Evolutionary conservation across 2,797 vertebrate species (phyloP).

Genomic region (Arnoldichthys spilopterus): DNA sequence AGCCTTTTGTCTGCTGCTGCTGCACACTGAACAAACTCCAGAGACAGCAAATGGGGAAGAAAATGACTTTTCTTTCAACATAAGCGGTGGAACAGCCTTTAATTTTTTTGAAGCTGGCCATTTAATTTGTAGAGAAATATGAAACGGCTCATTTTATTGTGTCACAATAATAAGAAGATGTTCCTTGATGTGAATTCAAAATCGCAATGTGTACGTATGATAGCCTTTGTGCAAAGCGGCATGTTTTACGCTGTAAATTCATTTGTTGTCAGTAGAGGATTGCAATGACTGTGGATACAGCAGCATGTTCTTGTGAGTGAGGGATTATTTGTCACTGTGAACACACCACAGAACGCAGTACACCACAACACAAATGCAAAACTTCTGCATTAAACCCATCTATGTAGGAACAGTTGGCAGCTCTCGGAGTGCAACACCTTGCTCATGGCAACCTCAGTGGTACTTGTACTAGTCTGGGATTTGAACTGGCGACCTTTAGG

Average conservation of each 20-base stretch:
- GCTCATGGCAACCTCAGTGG: no score
- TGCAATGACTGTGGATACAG: not conserved
- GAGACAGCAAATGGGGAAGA: not conserved
- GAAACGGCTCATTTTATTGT: not conserved
- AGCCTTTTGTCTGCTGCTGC: not conserved
- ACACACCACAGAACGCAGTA: no score
- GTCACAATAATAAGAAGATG: not conserved
- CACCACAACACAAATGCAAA: no score
- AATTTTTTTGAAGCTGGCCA: constrained; percentile 2
- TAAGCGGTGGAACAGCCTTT: constrained; percentile 14
- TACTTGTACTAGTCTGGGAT: no score
- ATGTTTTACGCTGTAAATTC: not conserved
- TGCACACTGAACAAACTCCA: not conserved
- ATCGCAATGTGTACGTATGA: not conserved
- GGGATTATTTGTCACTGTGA: no score
- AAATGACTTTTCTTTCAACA: constrained; percentile 31
- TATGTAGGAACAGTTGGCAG: no score
- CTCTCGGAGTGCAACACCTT: no score
- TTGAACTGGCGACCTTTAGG: no score
- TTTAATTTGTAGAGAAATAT: not conserved
- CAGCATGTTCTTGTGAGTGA: no score
- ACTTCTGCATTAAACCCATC: no score
- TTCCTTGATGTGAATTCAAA: not conserved
- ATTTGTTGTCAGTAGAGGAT: not conserved
- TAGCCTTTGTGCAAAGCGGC: not conserved